Conservation (phyloP, 2,797 vertebrate species). For the Serranus cabrilla region DNA sequence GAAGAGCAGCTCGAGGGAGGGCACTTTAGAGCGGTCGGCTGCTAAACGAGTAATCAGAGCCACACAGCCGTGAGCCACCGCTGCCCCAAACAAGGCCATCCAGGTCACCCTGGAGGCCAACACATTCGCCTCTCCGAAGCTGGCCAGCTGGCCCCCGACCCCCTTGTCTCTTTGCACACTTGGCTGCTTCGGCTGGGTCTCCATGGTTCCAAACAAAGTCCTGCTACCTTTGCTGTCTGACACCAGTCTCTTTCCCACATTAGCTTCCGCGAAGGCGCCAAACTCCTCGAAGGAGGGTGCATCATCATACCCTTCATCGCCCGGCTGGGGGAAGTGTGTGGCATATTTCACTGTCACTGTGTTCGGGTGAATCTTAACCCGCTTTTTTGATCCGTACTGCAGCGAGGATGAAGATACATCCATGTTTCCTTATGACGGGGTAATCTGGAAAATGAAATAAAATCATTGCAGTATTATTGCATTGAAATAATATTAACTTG, state of each 20-base stretch:
- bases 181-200: conserved; percentile 82
- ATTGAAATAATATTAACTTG: neutral
- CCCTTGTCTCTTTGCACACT: conserved; percentile 83
- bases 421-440: conserved; percentile 83
- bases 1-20: conserved; percentile 97
- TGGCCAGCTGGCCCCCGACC: conserved; percentile 86
- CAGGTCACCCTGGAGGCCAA: conserved; percentile 94
- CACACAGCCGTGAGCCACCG: conserved; percentile 95
- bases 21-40: conserved; percentile 97
- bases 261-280: conserved; percentile 90
- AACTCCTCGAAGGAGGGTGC: conserved; percentile 91
- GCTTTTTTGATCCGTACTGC: conserved; percentile 93
- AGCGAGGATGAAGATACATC: conserved; percentile 87
- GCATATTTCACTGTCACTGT: conserved; percentile 97
- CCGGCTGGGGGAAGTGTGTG: conserved; percentile 96
- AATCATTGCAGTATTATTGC: conserved; percentile 16
- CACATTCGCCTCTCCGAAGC: conserved; percentile 90
- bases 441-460: conserved; percentile 65
- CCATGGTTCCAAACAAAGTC: conserved; percentile 93
- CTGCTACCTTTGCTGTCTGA: conserved; percentile 86
- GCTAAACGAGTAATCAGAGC: conserved; percentile 95
- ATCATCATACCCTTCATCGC: conserved; percentile 93
- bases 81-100: conserved; percentile 95
- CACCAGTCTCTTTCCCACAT: conserved; percentile 90
- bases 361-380: conserved; percentile 97